These are phyloP conservation scores for Phalacrocorax aristotelis DNA, from an alignment of 2,113 vertebrate genomes.

Conservation along the genomic window DNA sequence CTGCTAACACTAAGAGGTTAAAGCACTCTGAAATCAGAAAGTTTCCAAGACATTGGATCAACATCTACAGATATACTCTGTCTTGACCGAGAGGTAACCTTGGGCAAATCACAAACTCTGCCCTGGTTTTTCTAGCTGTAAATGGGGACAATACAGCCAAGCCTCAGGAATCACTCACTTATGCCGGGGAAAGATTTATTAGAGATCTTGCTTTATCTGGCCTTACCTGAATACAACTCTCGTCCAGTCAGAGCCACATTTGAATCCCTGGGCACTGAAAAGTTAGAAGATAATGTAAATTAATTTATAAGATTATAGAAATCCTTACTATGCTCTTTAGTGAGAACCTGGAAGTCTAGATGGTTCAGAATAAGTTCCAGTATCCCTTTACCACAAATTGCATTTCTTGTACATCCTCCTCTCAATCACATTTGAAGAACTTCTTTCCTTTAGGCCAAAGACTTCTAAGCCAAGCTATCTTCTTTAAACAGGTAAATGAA, in stretches of 20 bases:
- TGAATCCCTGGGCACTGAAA: constrained; percentile 91
- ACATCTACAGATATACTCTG: not conserved
- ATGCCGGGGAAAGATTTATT: not conserved
- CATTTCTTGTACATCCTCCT: not conserved
- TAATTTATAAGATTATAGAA: not conserved
- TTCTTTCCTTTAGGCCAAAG: not conserved
- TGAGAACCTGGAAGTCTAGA: not conserved
- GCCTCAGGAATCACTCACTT: not conserved
- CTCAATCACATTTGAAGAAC: not conserved
- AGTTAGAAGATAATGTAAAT: not conserved
- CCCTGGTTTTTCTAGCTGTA: not conserved
- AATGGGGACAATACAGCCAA: not conserved
- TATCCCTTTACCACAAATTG: not conserved
- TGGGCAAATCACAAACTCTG: not conserved
- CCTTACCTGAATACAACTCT: constrained; percentile 93
- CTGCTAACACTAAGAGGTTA: not conserved
- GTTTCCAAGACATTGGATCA: not conserved
- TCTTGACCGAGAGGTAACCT: not conserved
- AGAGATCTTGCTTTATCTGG: not conserved
- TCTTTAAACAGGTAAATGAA: not conserved
- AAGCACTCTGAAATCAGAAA: not conserved
- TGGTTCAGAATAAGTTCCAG: not conserved
- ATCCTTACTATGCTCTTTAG: no score
- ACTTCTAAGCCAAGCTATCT: not conserved
- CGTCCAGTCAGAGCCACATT: constrained; percentile 97